Evolutionary conservation across 2,797 vertebrate species (phyloP), one percentile per base, ranked within the genome.

Genomic region (Cottoperca gobio): DNA sequence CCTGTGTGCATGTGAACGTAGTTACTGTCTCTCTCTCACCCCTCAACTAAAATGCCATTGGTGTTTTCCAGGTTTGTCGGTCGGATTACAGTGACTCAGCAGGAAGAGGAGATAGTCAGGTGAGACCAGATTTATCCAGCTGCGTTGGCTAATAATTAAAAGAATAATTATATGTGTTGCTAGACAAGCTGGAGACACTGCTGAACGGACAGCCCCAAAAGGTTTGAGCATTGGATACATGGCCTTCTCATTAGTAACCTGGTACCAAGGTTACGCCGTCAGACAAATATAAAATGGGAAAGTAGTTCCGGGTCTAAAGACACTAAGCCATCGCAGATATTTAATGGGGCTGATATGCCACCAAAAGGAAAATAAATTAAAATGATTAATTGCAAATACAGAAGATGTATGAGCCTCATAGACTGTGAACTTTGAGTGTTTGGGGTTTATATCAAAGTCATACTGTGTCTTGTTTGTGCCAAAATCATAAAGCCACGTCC

Each of bases 71-170:
- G 98, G 92, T 99, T 98, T 92, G 96, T 99, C 75, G 98, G 98
- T 73, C 95, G 97, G 88, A 96, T 99, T 80, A 97, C 96, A 4
- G 80, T 99, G 88, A 97, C 92, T 78, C 96, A 97, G 4, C 95
- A 96, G 21, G 95, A 91, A 73, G 97, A 98, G 83, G 97, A 99
- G 90, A 96, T 99, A 14, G 97, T 99, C 78, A 95, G 97, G 98
- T 99, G 94, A 95, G 94, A 53, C 35, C 73, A 63, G 12, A 48
- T 66, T 50, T 45, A 54, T 89, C 33, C 46, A 45, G 8, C 16
- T 35, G 17, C 33, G 58, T 12, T 71, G 39, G 16, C 23, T 35
- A 10, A 16, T 67, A 9, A 59, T 46, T 53, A 13, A 24, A 58
- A 5, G 3, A 35, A 23, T 59, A 14, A 14, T 9, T 35, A 13